A percentile compares a stretch with the other conserved stretches of the same genome.
These are phyloP conservation scores for Lagocephalus sceleratus DNA, from an alignment of 2,797 vertebrate species.

Conservation along the genomic window DNA sequence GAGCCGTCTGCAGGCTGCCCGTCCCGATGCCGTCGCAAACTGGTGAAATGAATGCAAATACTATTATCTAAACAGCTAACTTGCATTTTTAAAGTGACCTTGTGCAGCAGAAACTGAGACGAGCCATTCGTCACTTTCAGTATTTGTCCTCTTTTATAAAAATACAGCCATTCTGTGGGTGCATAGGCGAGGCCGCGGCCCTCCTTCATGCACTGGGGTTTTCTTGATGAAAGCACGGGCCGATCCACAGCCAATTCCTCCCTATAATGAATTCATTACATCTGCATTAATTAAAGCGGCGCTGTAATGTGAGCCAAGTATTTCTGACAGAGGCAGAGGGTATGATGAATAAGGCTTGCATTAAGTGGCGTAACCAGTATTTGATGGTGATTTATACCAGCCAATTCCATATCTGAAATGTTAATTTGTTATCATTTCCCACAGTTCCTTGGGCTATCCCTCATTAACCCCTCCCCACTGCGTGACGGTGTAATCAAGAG, in stretches of 20 bases:
- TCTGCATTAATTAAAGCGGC: conserved; percentile 71
- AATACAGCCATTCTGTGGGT: conserved; percentile 26
- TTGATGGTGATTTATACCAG: conserved; percentile 74
- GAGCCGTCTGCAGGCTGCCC: conserved; percentile 85
- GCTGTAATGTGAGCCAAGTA: conserved; percentile 52
- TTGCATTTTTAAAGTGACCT: conserved; percentile 15
- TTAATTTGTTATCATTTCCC: conserved; percentile 80
- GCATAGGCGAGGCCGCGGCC: conserved; percentile 35
- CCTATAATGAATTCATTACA: conserved; percentile 71
- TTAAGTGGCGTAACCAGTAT: conserved; percentile 72
- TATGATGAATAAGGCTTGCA: conserved; percentile 70
- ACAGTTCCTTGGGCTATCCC: conserved; percentile 71
- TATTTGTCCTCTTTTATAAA: conserved; percentile 27
- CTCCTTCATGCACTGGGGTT: conserved; percentile 40
- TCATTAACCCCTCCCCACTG: conserved; percentile 68
- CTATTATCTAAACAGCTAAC: too few relatives aligned
- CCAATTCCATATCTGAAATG: conserved; percentile 75
- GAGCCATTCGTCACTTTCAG: conserved; percentile 36
- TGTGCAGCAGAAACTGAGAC: conserved; percentile 4
- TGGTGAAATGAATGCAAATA: conserved; percentile 45
- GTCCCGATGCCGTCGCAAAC: conserved; percentile 97
- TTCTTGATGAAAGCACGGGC: conserved; percentile 53
- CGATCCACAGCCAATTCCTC: conserved; percentile 60
- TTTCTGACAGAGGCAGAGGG: conserved; percentile 57
- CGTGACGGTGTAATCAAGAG: conserved; percentile 66